These are phyloP conservation scores for Drosophila siamana DNA, from an alignment of 2,888 invertebrate genomes.

Conservation along the genomic window DNA sequence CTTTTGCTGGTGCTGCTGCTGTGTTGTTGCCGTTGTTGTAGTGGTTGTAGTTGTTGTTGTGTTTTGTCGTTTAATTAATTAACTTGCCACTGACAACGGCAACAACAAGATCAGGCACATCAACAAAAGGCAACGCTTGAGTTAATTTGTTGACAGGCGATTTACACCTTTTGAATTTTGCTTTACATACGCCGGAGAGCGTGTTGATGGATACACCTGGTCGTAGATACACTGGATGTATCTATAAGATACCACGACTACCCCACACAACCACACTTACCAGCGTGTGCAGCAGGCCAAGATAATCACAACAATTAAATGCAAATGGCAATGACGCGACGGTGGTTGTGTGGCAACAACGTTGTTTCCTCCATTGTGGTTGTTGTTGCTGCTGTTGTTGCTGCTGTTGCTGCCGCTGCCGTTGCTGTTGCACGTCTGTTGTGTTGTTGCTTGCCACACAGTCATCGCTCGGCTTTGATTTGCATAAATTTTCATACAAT, in stretches of 20 bases:
- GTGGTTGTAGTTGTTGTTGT: constrained; percentile 39
- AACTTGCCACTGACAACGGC: constrained; percentile 55
- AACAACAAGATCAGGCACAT: constrained; percentile 28
- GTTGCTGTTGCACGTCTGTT: constrained; percentile 42
- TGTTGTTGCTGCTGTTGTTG: constrained; percentile 43
- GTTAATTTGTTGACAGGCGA: constrained; percentile 79
- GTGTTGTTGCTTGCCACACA: constrained; percentile 64
- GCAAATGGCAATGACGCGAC: constrained; percentile 80
- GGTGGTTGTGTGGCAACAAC: constrained; percentile 60
- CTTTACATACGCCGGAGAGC: constrained; percentile 44
- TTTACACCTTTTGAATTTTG: constrained; percentile 66
- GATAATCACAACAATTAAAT: constrained; percentile 84
- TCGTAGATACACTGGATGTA: constrained; percentile 37
- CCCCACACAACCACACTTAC: constrained; percentile 72
- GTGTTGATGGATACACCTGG: constrained; percentile 53
- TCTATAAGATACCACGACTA: constrained; percentile 37
- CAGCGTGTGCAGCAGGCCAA: constrained; percentile 83
- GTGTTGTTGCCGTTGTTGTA: no score
- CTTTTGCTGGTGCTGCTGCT: constrained; percentile 23
- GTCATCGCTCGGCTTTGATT: constrained; percentile 73
- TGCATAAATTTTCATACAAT: constrained; percentile 80
- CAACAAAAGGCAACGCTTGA: constrained; percentile 45
- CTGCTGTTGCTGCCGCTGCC: constrained; percentile 29
- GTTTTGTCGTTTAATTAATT: constrained; percentile 65
- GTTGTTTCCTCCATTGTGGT: constrained; percentile 36